Evolutionary conservation across 1,140 invertebrate species (phyloP).

Genomic region (Drosophila nikananu): DNA sequence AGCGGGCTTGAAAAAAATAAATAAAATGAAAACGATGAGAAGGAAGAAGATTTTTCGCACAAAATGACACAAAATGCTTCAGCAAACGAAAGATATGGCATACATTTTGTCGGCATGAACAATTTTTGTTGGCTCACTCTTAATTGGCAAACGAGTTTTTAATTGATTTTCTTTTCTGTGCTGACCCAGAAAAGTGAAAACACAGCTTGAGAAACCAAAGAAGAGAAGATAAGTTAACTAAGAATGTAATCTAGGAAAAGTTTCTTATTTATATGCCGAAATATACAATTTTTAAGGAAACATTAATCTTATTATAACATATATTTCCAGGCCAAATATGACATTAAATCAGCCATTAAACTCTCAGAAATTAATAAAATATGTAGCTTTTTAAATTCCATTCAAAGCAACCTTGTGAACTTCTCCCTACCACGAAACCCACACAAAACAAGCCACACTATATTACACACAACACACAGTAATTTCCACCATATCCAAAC

Average conservation of each 20-base stretch:
- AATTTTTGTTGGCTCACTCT: constrained; percentile 17
- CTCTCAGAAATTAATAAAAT: not conserved
- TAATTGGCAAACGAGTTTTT: constrained; percentile 53
- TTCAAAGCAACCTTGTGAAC: not conserved
- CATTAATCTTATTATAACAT: no score
- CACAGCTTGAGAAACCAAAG: not conserved
- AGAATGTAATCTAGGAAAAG: not conserved
- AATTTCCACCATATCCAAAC: constrained; percentile 6
- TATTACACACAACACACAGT: not conserved
- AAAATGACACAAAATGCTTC: constrained; percentile 46
- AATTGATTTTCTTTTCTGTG: constrained; percentile 57
- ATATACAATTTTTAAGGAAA: not conserved
- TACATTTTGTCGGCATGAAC: constrained; percentile 12
- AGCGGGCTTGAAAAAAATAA: constrained; percentile 23
- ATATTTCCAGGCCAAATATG: not conserved
- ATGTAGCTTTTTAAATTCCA: not conserved
- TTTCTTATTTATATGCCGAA: not conserved
- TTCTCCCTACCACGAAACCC: not conserved
- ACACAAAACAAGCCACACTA: not conserved
- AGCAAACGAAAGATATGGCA: constrained; percentile 39
- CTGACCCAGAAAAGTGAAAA: constrained; percentile 52
- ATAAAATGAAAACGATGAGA: not conserved
- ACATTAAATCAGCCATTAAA: not conserved
- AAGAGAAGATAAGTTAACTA: not conserved
- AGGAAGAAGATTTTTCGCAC: constrained; percentile 39